These are phyloP conservation scores for Sebastes goodei DNA, from an alignment of 2,797 vertebrate genomes.

Conservation along the genomic window DNA sequence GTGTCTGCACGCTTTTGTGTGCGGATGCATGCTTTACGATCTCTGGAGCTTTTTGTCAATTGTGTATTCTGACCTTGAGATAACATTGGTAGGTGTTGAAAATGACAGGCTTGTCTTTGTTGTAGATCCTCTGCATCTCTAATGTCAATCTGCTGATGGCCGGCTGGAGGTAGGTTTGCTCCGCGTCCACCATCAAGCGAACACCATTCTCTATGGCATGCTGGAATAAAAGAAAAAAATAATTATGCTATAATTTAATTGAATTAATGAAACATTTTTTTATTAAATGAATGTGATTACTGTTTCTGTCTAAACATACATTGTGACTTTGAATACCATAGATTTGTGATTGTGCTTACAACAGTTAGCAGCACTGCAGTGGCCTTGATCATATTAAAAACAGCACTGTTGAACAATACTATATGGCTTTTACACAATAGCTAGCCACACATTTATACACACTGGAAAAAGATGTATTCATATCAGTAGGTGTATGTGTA, in stretches of 20 bases:
- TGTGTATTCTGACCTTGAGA: conserved; percentile 83
- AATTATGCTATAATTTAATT: not conserved
- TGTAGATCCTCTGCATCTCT: conserved; percentile 90
- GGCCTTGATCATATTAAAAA: not conserved
- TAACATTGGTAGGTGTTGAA: conserved; percentile 97
- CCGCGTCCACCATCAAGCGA: conserved; percentile 93
- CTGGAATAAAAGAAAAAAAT: conserved; percentile 60
- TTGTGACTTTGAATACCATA: not conserved
- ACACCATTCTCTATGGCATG: conserved; percentile 84
- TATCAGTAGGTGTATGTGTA: not conserved
- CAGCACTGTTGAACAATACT: not conserved
- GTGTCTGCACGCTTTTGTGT: not conserved
- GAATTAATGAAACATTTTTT: not conserved
- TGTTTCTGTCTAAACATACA: not conserved
- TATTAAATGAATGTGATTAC: not conserved
- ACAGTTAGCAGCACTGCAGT: not conserved
- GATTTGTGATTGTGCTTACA: not conserved
- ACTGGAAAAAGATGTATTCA: not conserved
- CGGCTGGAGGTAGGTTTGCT: conserved; percentile 94
- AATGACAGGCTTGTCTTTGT: conserved; percentile 84
- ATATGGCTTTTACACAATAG: not conserved
- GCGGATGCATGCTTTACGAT: not conserved
- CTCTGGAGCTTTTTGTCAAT: not conserved
- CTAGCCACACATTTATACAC: not conserved
- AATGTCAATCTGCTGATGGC: conserved; percentile 90